Evolutionary conservation across 2,888 invertebrate species (phyloP).

Genomic region (Epinotia nisella): DNA sequence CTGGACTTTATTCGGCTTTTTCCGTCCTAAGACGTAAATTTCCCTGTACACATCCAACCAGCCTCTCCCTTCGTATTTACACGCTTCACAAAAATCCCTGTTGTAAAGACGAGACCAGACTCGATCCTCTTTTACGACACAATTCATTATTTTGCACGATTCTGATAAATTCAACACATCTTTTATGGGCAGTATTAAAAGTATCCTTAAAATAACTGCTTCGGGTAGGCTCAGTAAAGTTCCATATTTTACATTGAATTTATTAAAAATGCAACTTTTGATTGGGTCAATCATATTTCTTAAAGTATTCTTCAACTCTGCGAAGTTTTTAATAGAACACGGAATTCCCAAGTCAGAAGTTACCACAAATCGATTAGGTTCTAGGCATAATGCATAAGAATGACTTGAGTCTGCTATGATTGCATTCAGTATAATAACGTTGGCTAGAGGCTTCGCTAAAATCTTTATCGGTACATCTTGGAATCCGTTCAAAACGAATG

Average conservation of each 20-base stretch:
- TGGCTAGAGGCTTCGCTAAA: slow-evolving; percentile 51
- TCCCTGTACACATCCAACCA: slow-evolving; percentile 55
- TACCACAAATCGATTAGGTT: slow-evolving; percentile 49
- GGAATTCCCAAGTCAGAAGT: slow-evolving; percentile 53
- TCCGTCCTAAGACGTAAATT: slow-evolving; percentile 49
- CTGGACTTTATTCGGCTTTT: slow-evolving; percentile 40
- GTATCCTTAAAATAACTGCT: slow-evolving; percentile 54
- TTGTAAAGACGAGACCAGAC: slow-evolving; percentile 57
- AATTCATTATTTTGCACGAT: slow-evolving; percentile 56
- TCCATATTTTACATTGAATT: slow-evolving; percentile 52
- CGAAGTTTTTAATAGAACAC: slow-evolving; percentile 49
- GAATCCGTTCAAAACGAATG: slow-evolving; percentile 52
- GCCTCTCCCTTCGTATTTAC: slow-evolving; percentile 47
- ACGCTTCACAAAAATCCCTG: slow-evolving; percentile 57
- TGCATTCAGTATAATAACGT: slow-evolving; percentile 56
- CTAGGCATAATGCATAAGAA: slow-evolving; percentile 56
- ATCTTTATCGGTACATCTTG: slow-evolving; percentile 53
- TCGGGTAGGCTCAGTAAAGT: slow-evolving; percentile 58
- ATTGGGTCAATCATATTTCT: slow-evolving; percentile 57
- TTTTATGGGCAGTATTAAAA: slow-evolving; percentile 52
- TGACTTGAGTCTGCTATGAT: slow-evolving; percentile 51
- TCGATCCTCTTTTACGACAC: slow-evolving; percentile 53
- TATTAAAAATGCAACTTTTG: slow-evolving; percentile 55
- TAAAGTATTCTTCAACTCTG: slow-evolving; percentile 50
- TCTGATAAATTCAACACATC: slow-evolving; percentile 56